A percentile compares a stretch with the other conserved stretches of the same genome.
Conservation (phyloP, 2,888 invertebrate genomes). For the Mythimna vitellina region DNA sequence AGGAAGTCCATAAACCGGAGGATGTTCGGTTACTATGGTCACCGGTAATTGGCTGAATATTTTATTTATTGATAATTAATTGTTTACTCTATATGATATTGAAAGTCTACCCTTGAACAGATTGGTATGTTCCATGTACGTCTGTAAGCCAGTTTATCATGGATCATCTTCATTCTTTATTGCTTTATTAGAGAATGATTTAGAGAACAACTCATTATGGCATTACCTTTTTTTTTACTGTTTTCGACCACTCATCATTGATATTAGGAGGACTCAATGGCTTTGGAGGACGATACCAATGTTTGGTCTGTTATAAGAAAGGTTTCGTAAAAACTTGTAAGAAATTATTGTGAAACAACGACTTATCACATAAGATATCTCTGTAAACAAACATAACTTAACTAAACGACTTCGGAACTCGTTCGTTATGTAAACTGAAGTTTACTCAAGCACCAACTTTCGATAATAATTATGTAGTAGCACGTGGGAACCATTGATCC, state of each 20-base stretch:
- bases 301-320: not conserved
- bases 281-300: not conserved
- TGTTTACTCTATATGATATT: not conserved
- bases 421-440: conserved; percentile 50
- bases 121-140: not conserved
- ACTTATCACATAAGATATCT: not conserved
- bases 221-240: not conserved
- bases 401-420: conserved; percentile 29
- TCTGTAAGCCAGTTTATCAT: not conserved
- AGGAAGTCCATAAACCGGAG: conserved; percentile 65
- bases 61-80: conserved; percentile 39
- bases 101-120: conserved; percentile 24
- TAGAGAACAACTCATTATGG: not conserved
- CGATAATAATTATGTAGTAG: conserved; percentile 38
- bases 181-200: too few relatives aligned
- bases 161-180: too few relatives aligned
- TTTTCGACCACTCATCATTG: not conserved
- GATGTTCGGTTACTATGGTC: conserved; percentile 53
- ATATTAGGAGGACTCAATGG: not conserved
- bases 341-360: not conserved
- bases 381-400: conserved; percentile 35
- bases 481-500: conserved; percentile 55
- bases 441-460: conserved; percentile 46
- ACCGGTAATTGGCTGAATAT: conserved; percentile 48
- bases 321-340: not conserved